Percentiles rank a stretch among this genome's conserved stretches.
Conservation (phyloP, 2,113 vertebrate species). For the Amblyopsis rosae region DNA sequence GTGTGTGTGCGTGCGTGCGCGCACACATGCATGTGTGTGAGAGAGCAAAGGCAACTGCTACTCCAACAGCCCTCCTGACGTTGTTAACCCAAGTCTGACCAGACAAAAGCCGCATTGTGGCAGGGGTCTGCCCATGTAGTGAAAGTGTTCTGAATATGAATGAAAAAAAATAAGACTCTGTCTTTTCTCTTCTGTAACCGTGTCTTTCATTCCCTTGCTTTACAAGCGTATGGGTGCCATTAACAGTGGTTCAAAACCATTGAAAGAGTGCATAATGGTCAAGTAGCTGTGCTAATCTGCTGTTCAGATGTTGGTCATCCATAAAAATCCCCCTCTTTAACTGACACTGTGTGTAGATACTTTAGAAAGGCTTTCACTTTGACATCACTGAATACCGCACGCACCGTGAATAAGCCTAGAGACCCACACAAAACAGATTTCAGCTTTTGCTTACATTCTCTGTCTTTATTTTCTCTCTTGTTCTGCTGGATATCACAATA, state of each 20-base stretch:
- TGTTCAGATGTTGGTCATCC: conserved; percentile 56
- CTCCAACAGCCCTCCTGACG: conserved; percentile 39
- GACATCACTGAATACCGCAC: conserved; percentile 34
- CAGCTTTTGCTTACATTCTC: background rate
- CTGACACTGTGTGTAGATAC: conserved; percentile 35
- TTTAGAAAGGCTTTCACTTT: conserved; percentile 31
- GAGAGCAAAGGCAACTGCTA: background rate
- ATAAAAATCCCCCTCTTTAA: conserved; percentile 51
- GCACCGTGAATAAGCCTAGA: background rate
- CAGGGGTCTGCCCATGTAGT: conserved; percentile 36
- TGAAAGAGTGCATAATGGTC: conserved; percentile 55
- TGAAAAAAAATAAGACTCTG: conserved; percentile 59
- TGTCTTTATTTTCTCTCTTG: background rate
- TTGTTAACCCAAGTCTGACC: conserved; percentile 50
- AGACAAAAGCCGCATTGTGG: conserved; percentile 69
- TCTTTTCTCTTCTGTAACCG: conserved; percentile 48
- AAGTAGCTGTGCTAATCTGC: conserved; percentile 63
- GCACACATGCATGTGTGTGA: background rate
- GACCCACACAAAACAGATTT: background rate
- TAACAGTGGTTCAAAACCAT: conserved; percentile 53
- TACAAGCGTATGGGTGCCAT: conserved; percentile 56
- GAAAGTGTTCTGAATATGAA: conserved; percentile 67
- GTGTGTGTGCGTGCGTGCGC: no score
- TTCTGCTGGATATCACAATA: conserved; percentile 2
- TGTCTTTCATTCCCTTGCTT: conserved; percentile 60